Evolutionary conservation across 2,888 invertebrate genomes (phyloP).

Genomic region (Rhingia campestris): DNA sequence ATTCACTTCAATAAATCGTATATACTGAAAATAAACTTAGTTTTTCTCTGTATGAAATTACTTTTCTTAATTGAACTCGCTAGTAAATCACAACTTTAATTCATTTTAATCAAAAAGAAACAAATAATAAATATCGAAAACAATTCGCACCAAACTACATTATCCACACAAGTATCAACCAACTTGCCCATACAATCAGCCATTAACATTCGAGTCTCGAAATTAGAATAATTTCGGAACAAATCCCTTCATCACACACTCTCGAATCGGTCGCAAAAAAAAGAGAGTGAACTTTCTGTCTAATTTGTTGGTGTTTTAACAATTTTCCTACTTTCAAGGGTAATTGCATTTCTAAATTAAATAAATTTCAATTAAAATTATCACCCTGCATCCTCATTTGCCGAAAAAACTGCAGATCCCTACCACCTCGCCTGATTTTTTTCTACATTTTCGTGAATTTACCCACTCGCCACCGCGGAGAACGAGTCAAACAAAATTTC

Average conservation of each 20-base stretch:
- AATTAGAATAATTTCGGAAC: slow-evolving; percentile 43
- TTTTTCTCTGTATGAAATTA: too few species aligned
- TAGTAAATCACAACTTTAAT: too few species aligned
- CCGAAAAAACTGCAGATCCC: not conserved
- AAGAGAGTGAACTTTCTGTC: slow-evolving; percentile 64
- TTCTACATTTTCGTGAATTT: slow-evolving; percentile 27
- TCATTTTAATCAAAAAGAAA: too few species aligned
- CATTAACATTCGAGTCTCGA: slow-evolving; percentile 42
- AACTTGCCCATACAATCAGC: not conserved
- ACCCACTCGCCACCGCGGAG: slow-evolving; percentile 35
- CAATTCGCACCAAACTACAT: too few species aligned
- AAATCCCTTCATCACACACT: slow-evolving; percentile 53
- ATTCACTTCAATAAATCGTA: not conserved
- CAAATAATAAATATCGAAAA: too few species aligned
- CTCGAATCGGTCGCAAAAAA: slow-evolving; percentile 32
- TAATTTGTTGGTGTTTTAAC: slow-evolving; percentile 68
- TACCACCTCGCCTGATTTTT: slow-evolving; percentile 11
- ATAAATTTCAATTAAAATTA: slow-evolving; percentile 48
- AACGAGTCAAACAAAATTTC: slow-evolving; percentile 66
- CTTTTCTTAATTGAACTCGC: too few species aligned
- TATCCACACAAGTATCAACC: not conserved
- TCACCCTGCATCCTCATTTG: not conserved
- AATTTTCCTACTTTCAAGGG: slow-evolving; percentile 52
- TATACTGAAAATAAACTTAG: too few species aligned
- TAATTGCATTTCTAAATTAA: slow-evolving; percentile 50